Conservation (phyloP, 92 coral and sea anemone genomes). For the Hydrozoanthus gracilis region DNA sequence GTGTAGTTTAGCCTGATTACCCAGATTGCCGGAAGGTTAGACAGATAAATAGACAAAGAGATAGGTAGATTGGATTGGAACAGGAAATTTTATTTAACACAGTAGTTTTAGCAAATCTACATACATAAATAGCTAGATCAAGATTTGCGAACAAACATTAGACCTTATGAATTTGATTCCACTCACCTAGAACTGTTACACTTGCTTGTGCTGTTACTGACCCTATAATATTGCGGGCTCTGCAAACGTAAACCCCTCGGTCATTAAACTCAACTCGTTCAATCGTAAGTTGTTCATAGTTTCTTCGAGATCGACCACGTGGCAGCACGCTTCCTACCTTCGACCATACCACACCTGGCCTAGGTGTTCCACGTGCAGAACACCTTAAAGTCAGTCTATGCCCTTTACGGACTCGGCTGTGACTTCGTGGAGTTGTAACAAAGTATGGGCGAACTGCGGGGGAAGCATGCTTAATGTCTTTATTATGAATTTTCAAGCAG, state of each 20-base stretch:
- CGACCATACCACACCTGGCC: background rate
- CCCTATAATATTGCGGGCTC: constrained; percentile 31
- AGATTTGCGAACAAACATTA: too few species aligned
- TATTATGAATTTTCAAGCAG: too few species aligned
- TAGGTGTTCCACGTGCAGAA: constrained; percentile 17
- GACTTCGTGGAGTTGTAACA: constrained; percentile 6
- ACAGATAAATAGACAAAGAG: too few species aligned
- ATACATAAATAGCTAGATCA: background rate
- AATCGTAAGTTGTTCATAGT: background rate
- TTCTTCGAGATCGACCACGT: background rate
- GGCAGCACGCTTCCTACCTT: constrained; percentile 1
- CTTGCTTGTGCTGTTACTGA: constrained; percentile 11
- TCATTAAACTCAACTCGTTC: background rate
- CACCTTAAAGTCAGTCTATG: background rate
- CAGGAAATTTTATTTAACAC: background rate
- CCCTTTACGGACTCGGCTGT: background rate
- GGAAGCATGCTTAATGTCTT: too few species aligned
- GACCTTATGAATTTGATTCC: too few species aligned
- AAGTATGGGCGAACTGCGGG: constrained; percentile 13
- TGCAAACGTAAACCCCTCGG: constrained; percentile 14
- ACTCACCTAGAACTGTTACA: constrained; percentile 9
- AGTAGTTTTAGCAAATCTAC: background rate
- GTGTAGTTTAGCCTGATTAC: too few species aligned
- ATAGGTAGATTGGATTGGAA: too few species aligned
- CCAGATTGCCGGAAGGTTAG: too few species aligned